These are phyloP conservation scores for Sebastolobus alascanus DNA, from an alignment of 2,797 vertebrate genomes.

Conservation along the genomic window DNA sequence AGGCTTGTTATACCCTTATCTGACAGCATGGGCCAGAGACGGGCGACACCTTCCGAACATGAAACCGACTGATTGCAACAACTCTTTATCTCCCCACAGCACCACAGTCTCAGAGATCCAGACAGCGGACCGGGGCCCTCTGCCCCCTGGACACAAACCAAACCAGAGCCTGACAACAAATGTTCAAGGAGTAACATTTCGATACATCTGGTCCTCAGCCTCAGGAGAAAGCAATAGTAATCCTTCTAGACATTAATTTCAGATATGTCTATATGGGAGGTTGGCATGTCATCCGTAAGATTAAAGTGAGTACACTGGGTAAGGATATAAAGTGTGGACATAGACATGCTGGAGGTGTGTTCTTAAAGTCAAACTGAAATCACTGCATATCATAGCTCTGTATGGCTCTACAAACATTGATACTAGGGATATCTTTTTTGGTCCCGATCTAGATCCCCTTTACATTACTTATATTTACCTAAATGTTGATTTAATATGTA, in stretches of 20 bases:
- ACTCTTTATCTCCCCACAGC: slow-evolving; percentile 64
- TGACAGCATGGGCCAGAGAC: slow-evolving; percentile 63
- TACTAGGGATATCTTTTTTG: neutral
- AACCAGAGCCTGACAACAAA: slow-evolving; percentile 41
- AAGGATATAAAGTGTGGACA: slow-evolving; percentile 1
- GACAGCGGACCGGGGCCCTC: slow-evolving; percentile 26
- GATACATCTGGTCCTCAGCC: slow-evolving; percentile 37
- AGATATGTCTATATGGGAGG: slow-evolving; percentile 23
- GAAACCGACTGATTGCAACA: slow-evolving; percentile 62
- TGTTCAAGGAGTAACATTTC: slow-evolving; percentile 32
- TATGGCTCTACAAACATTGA: neutral
- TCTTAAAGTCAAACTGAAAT: slow-evolving; percentile 12
- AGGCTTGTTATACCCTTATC: slow-evolving; percentile 65
- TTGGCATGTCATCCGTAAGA: slow-evolving; percentile 11
- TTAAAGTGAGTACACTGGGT: slow-evolving; percentile 5
- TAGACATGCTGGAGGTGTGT: neutral
- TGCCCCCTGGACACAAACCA: slow-evolving; percentile 10
- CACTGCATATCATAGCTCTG: neutral
- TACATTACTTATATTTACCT: neutral
- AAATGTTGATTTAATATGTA: neutral
- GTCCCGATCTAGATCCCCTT: neutral
- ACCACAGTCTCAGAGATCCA: slow-evolving; percentile 41
- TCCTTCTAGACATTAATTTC: slow-evolving; percentile 36
- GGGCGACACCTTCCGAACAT: slow-evolving; percentile 58
- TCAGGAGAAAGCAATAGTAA: slow-evolving; percentile 23